Base-by-base conservation (phyloP, 2,113 vertebrate species). In the Telmatochromis brichardi region DNA sequence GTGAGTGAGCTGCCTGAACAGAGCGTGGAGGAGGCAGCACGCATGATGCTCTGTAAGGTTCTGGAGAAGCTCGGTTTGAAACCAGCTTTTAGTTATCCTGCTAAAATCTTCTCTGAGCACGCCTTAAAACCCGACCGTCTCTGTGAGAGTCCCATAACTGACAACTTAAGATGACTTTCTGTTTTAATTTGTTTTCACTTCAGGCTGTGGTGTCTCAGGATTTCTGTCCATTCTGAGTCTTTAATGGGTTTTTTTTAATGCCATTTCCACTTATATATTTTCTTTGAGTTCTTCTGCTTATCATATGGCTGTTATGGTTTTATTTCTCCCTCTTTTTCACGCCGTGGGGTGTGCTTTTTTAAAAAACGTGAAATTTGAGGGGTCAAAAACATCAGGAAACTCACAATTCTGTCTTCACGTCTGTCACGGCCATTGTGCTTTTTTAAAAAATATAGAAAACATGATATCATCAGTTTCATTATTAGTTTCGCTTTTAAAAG, bases 181-280 rank as follows among this genome's bases (percentile, higher is more conserved):
- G 23, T 1, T 47, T 28, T 17, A 10, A 23, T 45, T 71, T 71
- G 37, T 23, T 42, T 45, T 15, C n/a, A 42, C 40, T 47, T 76
- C 68, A 76, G 68, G 3, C 1, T 47, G 37, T 42, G 13, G 37
- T 5, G 14, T 14, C 68, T 73, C 68, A 23, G 12, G 37, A 71
- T 42, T 71, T 71, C 2, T 71, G 12, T 71, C n/a, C 37, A 42
- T 15, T 71, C 2, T 26, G 8, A 28, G 68, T 76, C 21, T 45
- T 42, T 42, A 71, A 15, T 33, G 28, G 1, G 0, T 0, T 3
- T 15, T 31, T 33, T 68, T 42, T 23, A 0, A 71, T 26, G 37
- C 7, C 37, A 17, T 26, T 76, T 17, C 13, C 0, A 26, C 40
- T 76, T 10, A 47, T 76, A 28, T 47, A 28, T 45, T 17, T 45